Evolutionary conservation across 2,113 vertebrate species (phyloP).

Genomic region (Callopanchax toddi): DNA sequence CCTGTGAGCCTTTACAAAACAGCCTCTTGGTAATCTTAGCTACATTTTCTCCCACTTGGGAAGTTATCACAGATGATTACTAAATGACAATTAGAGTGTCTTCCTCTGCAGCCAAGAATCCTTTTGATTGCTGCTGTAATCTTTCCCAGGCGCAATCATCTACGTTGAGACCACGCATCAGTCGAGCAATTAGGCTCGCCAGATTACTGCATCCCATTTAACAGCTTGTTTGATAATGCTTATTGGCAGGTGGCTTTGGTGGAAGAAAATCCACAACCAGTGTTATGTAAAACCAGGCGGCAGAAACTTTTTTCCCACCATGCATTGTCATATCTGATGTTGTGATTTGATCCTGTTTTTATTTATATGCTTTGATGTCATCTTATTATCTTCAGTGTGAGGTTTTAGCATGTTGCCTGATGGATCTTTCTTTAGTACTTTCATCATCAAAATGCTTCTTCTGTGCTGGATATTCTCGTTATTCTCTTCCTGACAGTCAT

Average conservation of each 20-base stretch:
- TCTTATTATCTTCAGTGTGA: no score
- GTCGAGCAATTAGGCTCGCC: constrained; percentile 55
- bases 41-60: background rate
- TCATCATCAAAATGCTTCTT: background rate
- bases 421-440: constrained; percentile 10
- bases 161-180: constrained; percentile 27
- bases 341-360: no score
- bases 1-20: background rate
- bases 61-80: constrained; percentile 28
- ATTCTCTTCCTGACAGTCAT: constrained; percentile 31
- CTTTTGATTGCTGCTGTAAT: constrained; percentile 45
- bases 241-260: constrained; percentile 55
- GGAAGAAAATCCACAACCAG: constrained; percentile 29
- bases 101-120: constrained; percentile 3
- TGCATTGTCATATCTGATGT: no score
- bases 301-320: no score
- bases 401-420: constrained; percentile 6
- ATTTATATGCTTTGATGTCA: no score
- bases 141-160: constrained; percentile 47
- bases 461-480: constrained; percentile 19
- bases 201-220: constrained; percentile 35
- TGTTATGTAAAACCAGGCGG: background rate
- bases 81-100: constrained; percentile 36
- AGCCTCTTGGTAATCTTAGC: background rate
- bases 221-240: constrained; percentile 39